phyloP scores from a whole-genome alignment of 2,888 invertebrate genomes.

The Hypselothyrea guttata region DNA sequence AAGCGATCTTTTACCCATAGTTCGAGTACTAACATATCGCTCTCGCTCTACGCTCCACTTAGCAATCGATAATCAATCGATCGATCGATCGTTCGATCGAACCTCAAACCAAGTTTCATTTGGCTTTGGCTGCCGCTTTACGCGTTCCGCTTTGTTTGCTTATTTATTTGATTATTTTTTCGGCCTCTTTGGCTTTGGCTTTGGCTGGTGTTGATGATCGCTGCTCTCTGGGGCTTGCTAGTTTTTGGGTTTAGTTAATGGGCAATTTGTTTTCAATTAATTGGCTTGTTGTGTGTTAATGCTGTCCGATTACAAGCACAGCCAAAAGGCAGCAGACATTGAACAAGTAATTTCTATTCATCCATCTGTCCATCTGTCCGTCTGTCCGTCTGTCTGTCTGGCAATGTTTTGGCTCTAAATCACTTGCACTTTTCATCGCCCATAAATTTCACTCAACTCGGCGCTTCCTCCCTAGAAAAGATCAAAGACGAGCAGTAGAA shows the following conservation, averaged over 20 bases:
- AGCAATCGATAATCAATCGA: conserved; percentile 25
- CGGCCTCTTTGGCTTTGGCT: conserved; percentile 18
- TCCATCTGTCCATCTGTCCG: background rate
- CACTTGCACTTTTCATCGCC: conserved; percentile 65
- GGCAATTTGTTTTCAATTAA: conserved; percentile 76
- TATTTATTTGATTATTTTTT: conserved; percentile 41
- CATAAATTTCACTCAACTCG: conserved; percentile 57
- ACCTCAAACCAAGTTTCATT: conserved; percentile 12
- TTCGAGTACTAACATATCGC: conserved; percentile 22
- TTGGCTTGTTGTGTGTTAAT: conserved; percentile 71
- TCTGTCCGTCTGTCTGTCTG: conserved; percentile 11
- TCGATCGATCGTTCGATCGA: conserved; percentile 7
- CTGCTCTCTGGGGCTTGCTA: conserved; percentile 39
- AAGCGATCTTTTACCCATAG: conserved; percentile 51
- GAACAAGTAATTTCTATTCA: conserved; percentile 3
- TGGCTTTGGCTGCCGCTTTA: conserved; percentile 15
- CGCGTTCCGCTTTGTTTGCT: conserved; percentile 25
- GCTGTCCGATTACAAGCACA: conserved; percentile 45
- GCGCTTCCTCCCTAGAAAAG: conserved; percentile 43
- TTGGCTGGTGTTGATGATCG: conserved; percentile 48
- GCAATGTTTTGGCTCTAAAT: conserved; percentile 31
- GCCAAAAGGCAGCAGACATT: conserved; percentile 26
- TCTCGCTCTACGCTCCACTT: conserved; percentile 4
- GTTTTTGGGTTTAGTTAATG: conserved; percentile 60
- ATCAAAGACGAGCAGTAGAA: conserved; percentile 58